phyloP scores from a whole-genome alignment of 2,113 vertebrate genomes.

The Aegotheles bennettii region DNA sequence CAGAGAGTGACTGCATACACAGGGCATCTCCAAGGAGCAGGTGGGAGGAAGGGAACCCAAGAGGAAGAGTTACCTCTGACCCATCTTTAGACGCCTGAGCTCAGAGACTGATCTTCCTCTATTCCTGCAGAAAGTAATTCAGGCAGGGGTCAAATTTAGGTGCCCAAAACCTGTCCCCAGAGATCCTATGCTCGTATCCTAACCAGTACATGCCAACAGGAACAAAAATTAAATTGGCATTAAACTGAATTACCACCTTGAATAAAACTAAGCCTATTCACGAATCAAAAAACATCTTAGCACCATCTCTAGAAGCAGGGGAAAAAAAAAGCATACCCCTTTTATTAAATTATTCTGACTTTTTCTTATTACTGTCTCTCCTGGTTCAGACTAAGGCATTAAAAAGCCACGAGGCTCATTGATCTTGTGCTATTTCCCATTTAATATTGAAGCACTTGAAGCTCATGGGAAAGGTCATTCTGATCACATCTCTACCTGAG shows the following conservation, averaged over 20 bases:
- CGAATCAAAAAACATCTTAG: background rate
- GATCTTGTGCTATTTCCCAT: constrained; percentile 24
- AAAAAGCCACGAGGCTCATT: background rate
- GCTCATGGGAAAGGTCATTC: constrained; percentile 20
- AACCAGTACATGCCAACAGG: background rate
- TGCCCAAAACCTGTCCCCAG: background rate
- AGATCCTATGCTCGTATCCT: background rate
- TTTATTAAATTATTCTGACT: constrained; percentile 37
- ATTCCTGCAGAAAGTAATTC: background rate
- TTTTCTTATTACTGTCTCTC: constrained; percentile 33
- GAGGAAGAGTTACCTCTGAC: background rate
- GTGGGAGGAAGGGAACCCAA: background rate
- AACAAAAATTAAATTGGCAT: background rate
- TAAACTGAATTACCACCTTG: background rate
- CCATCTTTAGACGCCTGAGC: background rate
- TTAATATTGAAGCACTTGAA: background rate
- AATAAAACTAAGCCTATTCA: background rate
- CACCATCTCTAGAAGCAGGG: background rate
- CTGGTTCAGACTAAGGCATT: background rate
- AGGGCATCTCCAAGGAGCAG: background rate
- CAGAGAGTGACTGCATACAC: background rate
- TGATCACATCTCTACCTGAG: background rate
- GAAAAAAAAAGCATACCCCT: background rate
- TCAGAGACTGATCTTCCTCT: background rate
- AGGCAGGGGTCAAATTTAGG: background rate